Evolutionary conservation across 2,888 invertebrate species (phyloP).

Genomic region (Sinhomidia bicolor): DNA sequence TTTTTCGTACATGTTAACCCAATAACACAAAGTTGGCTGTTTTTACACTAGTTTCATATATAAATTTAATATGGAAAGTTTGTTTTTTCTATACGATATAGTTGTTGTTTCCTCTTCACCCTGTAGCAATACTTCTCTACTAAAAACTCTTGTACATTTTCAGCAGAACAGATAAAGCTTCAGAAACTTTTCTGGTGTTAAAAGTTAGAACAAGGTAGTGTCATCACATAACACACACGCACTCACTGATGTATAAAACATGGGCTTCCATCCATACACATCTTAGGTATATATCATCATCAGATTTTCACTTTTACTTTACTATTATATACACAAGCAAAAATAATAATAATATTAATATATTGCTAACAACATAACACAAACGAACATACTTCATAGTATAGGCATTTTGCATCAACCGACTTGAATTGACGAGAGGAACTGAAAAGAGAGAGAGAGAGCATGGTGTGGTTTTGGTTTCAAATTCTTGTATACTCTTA

Average conservation of each 20-base stretch:
- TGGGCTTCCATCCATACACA: conserved; percentile 51
- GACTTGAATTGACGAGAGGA: conserved; percentile 70
- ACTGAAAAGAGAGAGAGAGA: conserved; percentile 45
- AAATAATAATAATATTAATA: too few species aligned
- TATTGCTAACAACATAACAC: conserved; percentile 37
- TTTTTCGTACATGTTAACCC: conserved; percentile 40
- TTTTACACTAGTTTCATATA: conserved; percentile 17
- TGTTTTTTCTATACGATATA: conserved; percentile 22
- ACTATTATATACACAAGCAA: conserved; percentile 53
- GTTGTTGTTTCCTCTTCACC: conserved; percentile 58
- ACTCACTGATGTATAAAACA: conserved; percentile 60
- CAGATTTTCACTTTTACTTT: conserved; percentile 34
- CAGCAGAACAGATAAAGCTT: conserved; percentile 63
- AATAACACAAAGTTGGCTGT: conserved; percentile 10
- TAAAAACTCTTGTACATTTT: conserved; percentile 39
- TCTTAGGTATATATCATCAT: conserved; percentile 51
- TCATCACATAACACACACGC: conserved; percentile 66
- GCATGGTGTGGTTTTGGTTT: conserved; percentile 72
- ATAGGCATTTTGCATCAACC: conserved; percentile 66
- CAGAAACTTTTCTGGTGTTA: conserved; percentile 63
- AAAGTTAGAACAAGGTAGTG: conserved; percentile 73
- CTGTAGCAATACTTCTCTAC: conserved; percentile 44
- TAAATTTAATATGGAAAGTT: conserved; percentile 29
- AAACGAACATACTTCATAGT: conserved; percentile 35
- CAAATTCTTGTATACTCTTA: conserved; percentile 16